Base-by-base conservation (phyloP, 2,888 invertebrate genomes). In the Caenorhabditis becei region DNA sequence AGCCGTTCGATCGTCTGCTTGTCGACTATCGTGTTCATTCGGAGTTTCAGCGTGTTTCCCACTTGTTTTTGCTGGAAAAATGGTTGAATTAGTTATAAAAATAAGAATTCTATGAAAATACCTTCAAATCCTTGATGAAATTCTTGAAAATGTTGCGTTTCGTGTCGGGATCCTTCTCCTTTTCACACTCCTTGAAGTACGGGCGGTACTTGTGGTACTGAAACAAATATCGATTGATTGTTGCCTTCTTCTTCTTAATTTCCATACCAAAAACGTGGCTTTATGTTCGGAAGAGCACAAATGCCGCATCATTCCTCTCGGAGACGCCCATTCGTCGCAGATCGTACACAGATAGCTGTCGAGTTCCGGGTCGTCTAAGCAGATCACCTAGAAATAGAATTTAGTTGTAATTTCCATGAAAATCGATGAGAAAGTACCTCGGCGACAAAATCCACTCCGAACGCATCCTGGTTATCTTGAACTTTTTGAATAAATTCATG, bases 261-360 rank as follows among this genome's bases (percentile, higher is more conserved):
- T 10, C 32, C 10, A 32, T 32, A 77, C 77, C 67, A 83, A 51
- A 37, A 58, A 81, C 8, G 67, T 61, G 16, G 61, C 49, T 28
- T 67, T 67, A 51, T 84, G 84, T 5, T 32, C 56, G 8, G 44
- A 2, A 0, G 63, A 62, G 2, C 54, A 26, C 71, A 84, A 26
- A 65, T 84, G 84, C 1, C 66, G 35, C n/a, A 70, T 4, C 80
- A 82, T 78, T 54, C 69, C 78, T n/a, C 18, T 32, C 23, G 84
- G 74, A 49, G 80, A 63, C 7, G 61, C 26, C 84, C 82, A 82
- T 28, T 41, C 37, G 18, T 51, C 51, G 59, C 84, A 84, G 41
- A 78, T 49, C 3, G 78, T 78, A 28, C 84, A 84, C 32, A 78
- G 35, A 51, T 82, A 78, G 44, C 79, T 71, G 44, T 82, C 82